Percentiles rank a stretch among this genome's conserved stretches.
These are phyloP conservation scores for Calephelis nemesis DNA, from an alignment of 1,140 invertebrate species.

Conservation along the genomic window DNA sequence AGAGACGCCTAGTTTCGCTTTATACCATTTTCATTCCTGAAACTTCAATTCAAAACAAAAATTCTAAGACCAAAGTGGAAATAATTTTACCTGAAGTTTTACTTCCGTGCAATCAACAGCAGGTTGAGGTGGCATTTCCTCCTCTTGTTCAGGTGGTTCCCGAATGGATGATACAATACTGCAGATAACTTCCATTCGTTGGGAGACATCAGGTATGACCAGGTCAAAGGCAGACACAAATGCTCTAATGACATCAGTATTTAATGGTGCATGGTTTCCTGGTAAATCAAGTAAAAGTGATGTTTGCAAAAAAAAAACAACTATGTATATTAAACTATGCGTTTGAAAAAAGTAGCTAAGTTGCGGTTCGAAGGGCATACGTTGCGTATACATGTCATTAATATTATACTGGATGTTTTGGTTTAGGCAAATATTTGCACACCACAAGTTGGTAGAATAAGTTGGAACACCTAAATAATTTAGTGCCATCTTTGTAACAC, in stretches of 20 bases:
- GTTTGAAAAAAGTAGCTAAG: too few relatives aligned
- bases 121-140: constrained; percentile 31
- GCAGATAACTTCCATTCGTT: constrained; percentile 61
- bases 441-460: too few relatives aligned
- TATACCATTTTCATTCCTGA: too few relatives aligned
- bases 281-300: background rate
- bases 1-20: too few relatives aligned
- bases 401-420: too few relatives aligned
- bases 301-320: background rate
- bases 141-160: constrained; percentile 55
- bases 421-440: too few relatives aligned
- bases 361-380: too few relatives aligned
- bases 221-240: constrained; percentile 63
- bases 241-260: constrained; percentile 62
- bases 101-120: constrained; percentile 54
- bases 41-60: too few relatives aligned
- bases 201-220: constrained; percentile 56
- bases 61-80: background rate
- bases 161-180: constrained; percentile 58
- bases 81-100: constrained; percentile 56
- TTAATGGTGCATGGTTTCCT: constrained; percentile 67
- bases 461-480: too few relatives aligned
- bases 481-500: too few relatives aligned
- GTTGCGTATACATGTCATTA: too few relatives aligned
- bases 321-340: too few relatives aligned